Evolutionary conservation across 2,888 invertebrate species (phyloP), one percentile per base, ranked within the genome.

Genomic region (Rhagonycha fulva): DNA sequence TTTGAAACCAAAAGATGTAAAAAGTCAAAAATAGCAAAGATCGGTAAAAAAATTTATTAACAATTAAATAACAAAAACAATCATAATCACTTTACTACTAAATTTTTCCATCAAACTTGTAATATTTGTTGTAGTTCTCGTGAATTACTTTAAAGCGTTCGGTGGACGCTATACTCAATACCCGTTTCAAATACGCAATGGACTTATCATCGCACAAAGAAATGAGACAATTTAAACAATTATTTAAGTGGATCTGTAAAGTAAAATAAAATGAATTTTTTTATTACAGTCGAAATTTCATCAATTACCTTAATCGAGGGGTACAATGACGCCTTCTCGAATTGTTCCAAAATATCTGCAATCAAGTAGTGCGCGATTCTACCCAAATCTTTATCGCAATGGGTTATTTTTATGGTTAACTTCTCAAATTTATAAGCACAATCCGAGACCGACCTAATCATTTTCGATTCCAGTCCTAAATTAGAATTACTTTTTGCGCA

Each of bases 71-170:
- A 63, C 24, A 63, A 24, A 47, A 47, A 47, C 47, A 47, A 47
- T 47, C 7, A 32, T 32, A 12, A 3, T 1, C 12, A 32, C 5
- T 47, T 47, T 47, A n/a, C 26, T 19, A 19, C 85, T 84, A 89
- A 70, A 89, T 88, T 87, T 88, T 89, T 71, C 90, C 90, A 68
- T 87, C 88, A 82, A 88, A 90, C 78, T 86, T 87, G 83, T 89
- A 88, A 85, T 87, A 89, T 83, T 87, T 89, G 63, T 88, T 88
- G 81, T 88, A 89, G 82, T 88, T 85, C 14, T 88, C 86, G 79
- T 87, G 87, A 76, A 87, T 82, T 68, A 87, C 82, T 81, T 89
- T 89, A 81, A 89, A 89, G 75, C 89, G 86, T 83, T 89, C 89
- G 12, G 88, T 87, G 5, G 89, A 88, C 30, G 89, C 88, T 68